phyloP scores from a whole-genome alignment of 1,140 invertebrate genomes.

The Procambarus clarkii region DNA sequence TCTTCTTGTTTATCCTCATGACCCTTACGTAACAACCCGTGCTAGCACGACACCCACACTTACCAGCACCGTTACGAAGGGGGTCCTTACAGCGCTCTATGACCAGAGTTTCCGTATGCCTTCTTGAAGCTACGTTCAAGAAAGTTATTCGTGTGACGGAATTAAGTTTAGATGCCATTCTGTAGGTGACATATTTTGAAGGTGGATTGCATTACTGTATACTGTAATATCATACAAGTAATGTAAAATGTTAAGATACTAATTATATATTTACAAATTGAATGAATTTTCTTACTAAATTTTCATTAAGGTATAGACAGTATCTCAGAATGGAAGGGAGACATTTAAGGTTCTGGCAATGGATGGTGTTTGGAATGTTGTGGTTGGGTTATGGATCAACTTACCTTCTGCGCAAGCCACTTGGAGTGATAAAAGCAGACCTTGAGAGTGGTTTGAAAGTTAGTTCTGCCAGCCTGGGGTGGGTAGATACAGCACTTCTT shows the following conservation, averaged over 20 bases:
- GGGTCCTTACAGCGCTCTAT: slow-evolving; percentile 58
- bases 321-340: not conserved
- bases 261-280: not conserved
- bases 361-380: slow-evolving; percentile 75
- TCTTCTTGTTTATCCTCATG: slow-evolving; percentile 72
- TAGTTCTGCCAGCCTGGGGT: slow-evolving; percentile 76
- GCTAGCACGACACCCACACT: slow-evolving; percentile 5
- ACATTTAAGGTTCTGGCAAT: slow-evolving; percentile 72
- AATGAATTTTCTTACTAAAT: not conserved
- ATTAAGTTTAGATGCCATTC: too few relatives aligned
- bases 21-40: slow-evolving; percentile 72
- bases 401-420: slow-evolving; percentile 77
- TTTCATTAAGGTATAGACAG: not conserved
- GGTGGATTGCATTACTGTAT: slow-evolving; percentile 10
- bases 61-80: slow-evolving; percentile 41
- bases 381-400: slow-evolving; percentile 78
- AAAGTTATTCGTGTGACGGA: not conserved
- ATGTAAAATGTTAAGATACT: not conserved
- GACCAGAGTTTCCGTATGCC: slow-evolving; percentile 44
- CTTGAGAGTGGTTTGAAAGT: slow-evolving; percentile 75
- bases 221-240: slow-evolving; percentile 8
- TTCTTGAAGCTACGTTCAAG: not conserved
- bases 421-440: slow-evolving; percentile 78
- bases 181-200: not conserved
- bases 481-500: slow-evolving; percentile 78